Conservation (phyloP, 2,888 invertebrate genomes). For the Neuroscelio doddi region DNA sequence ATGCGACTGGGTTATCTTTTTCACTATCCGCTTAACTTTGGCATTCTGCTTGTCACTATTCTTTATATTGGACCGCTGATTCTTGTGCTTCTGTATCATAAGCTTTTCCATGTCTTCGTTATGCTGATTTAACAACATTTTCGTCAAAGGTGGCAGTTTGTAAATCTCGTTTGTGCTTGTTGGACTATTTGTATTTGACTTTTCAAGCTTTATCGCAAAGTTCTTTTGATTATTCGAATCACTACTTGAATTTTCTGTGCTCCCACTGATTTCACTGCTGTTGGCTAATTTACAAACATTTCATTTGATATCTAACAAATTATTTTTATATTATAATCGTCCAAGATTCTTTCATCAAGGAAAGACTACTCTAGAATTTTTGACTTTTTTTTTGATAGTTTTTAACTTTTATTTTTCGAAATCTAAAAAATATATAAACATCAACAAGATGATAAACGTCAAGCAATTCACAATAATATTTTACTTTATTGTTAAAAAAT, state of each 20-base stretch:
- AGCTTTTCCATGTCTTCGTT: constrained; percentile 88
- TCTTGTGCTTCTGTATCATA: constrained; percentile 81
- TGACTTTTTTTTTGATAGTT: no score
- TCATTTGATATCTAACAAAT: no score
- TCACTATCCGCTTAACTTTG: constrained; percentile 70
- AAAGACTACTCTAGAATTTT: no score
- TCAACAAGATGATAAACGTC: no score
- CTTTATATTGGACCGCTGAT: constrained; percentile 74
- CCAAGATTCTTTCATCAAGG: no score
- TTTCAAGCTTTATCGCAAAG: no score
- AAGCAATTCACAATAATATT: no score
- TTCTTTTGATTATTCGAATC: constrained; percentile 76
- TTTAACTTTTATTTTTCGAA: no score
- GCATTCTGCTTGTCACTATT: constrained; percentile 73
- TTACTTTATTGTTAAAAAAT: no score
- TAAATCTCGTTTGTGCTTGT: constrained; percentile 61
- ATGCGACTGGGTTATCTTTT: constrained; percentile 63
- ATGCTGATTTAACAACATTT: constrained; percentile 78
- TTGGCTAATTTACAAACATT: constrained; percentile 52
- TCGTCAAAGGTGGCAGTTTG: constrained; percentile 76
- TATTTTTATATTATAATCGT: no score
- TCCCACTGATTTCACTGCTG: constrained; percentile 76
- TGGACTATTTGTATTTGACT: no score
- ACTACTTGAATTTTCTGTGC: constrained; percentile 76
- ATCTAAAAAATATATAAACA: no score